phyloP scores from a whole-genome alignment of 2,888 invertebrate genomes.

The Heliconius hortense region DNA sequence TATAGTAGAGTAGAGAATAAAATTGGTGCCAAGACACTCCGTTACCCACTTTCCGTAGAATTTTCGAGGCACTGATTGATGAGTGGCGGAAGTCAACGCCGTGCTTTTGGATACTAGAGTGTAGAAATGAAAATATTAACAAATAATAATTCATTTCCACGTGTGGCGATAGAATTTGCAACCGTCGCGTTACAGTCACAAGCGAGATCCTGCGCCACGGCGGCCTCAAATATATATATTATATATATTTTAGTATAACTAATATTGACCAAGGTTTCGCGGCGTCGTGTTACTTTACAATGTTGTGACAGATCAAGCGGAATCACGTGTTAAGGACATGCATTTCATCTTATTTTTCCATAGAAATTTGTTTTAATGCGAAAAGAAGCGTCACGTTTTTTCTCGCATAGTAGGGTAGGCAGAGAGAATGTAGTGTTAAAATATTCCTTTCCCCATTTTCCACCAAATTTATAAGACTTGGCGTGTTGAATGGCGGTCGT shows the following conservation, averaged over 20 bases:
- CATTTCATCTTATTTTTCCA: not conserved
- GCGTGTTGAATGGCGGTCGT: too few relatives aligned
- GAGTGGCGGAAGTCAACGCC: too few relatives aligned
- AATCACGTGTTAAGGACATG: conserved; percentile 4
- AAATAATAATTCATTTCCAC: too few relatives aligned
- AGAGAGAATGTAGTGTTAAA: too few relatives aligned
- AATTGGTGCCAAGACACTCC: not conserved
- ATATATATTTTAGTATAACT: conserved; percentile 40
- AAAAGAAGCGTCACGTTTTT: not conserved
- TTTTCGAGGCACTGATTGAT: not conserved
- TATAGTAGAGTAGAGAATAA: not conserved
- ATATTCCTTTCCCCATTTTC: too few relatives aligned
- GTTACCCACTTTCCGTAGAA: not conserved
- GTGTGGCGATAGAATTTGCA: not conserved
- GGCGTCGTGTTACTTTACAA: conserved; percentile 39
- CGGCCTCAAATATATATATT: not conserved
- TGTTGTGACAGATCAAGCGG: conserved; percentile 33
- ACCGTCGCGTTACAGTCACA: not conserved
- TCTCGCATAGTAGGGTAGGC: too few relatives aligned
- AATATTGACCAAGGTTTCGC: conserved; percentile 48
- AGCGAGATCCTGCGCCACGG: too few relatives aligned
- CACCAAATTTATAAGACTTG: too few relatives aligned
- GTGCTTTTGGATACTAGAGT: too few relatives aligned
- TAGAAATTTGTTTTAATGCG: not conserved
- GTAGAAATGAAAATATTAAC: too few relatives aligned